Evolutionary conservation across 2,113 vertebrate genomes (phyloP), one percentile per base, ranked within the genome.

Genomic region (Halcyon malimbica): DNA sequence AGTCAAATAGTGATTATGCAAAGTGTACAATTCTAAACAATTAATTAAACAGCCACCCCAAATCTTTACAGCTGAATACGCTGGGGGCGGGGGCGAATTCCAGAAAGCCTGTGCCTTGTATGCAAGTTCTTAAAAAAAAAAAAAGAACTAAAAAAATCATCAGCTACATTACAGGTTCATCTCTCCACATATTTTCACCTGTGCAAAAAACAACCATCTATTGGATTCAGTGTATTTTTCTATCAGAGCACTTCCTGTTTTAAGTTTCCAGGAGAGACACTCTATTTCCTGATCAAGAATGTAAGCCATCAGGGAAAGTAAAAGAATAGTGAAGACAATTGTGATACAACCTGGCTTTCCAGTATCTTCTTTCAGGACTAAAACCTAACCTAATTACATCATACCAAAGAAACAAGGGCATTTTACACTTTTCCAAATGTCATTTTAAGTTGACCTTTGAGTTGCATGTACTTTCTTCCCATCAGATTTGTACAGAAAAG

Each of bases 1-100:
- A 96, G 77, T 96, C 95, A 96, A 92, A 96, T 92, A 89, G 62
- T 14, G 63, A 92, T 93, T 80, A 89, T 95, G 89, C 87, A 96
- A 97, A 96, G 37, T 31, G 9, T 73, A 87, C 89, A 87, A 79
- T 92, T 95, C 89, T 96, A 93, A 96, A 92, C 85, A 94, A 48
- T 48, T 76, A 94, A 96, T 94, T 94, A 94, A 96, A 71, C 86
- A 94, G 71, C 83, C 94, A 91, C 31, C 57, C 59, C 75, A 63
- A 76, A 70, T 74, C 83, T 94, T 93, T 50, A 94, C 77, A 70
- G 87, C 20, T 91, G 92, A 96, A 92, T 87, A 94, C 92, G 19
- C 54, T 76, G 35, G 35, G 35, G 35, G 35, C 35, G 35, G 35
- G 35, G 35, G 35, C 35, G 35, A 35, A 35, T 35, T 35, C 35